Evolutionary conservation across 2,888 invertebrate species (phyloP).

Genomic region (Perizoma affinitatum): DNA sequence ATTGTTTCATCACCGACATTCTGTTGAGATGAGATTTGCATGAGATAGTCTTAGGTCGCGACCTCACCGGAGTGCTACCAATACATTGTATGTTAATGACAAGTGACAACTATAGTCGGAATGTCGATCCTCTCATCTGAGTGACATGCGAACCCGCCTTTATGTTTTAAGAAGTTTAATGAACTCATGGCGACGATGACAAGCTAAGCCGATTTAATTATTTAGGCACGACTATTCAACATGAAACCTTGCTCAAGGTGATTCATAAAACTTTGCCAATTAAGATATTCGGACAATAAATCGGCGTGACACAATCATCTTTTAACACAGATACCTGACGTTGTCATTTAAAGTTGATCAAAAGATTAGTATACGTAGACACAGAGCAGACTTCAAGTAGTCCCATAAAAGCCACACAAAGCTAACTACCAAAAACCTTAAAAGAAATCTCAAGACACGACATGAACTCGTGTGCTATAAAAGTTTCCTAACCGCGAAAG

Average conservation of each 20-base stretch:
- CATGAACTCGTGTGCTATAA: slow-evolving; percentile 56
- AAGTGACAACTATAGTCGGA: slow-evolving; percentile 55
- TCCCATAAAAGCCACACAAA: neutral
- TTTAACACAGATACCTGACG: too few relatives aligned
- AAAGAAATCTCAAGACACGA: slow-evolving; percentile 41
- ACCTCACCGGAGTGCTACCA: slow-evolving; percentile 68
- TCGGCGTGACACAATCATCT: slow-evolving; percentile 19
- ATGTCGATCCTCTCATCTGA: slow-evolving; percentile 43
- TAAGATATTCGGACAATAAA: slow-evolving; percentile 21
- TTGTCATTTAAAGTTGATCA: too few relatives aligned
- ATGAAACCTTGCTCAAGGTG: slow-evolving; percentile 23
- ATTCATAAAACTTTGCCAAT: slow-evolving; percentile 28
- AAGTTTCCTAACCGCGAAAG: slow-evolving; percentile 42
- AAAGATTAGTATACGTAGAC: too few relatives aligned
- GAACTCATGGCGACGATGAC: slow-evolving; percentile 32
- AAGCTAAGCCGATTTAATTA: slow-evolving; percentile 40
- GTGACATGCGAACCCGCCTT: slow-evolving; percentile 30
- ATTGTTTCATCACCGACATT: slow-evolving; percentile 25
- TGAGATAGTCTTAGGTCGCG: slow-evolving; percentile 47
- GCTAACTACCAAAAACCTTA: slow-evolving; percentile 7
- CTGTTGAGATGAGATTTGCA: slow-evolving; percentile 36
- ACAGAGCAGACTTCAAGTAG: neutral
- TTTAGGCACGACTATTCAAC: slow-evolving; percentile 29
- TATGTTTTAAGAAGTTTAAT: slow-evolving; percentile 37
- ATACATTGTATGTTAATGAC: slow-evolving; percentile 79